A percentile compares a stretch with the other conserved stretches of the same genome.
These are phyloP conservation scores for Caenorhabditis zanzibari DNA, from an alignment of 2,888 invertebrate species.

Conservation along the genomic window DNA sequence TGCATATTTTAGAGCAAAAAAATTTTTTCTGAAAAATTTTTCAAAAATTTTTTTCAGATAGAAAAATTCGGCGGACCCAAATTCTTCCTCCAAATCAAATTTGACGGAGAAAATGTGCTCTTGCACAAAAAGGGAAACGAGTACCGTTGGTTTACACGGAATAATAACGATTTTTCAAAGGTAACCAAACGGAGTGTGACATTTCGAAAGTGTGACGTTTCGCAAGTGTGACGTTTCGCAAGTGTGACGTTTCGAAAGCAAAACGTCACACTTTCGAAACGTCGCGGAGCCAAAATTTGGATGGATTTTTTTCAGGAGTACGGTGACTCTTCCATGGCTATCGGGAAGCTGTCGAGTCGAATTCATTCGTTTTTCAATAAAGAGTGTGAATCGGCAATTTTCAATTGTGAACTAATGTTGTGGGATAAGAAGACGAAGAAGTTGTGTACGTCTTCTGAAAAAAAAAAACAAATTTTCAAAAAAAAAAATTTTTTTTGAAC, in stretches of 20 bases:
- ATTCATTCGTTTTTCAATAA: conserved; percentile 77
- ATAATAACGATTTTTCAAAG: conserved; percentile 73
- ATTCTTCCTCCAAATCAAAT: conserved; percentile 81
- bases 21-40: too few species aligned
- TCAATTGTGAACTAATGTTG: conserved; percentile 81
- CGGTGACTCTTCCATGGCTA: conserved; percentile 65
- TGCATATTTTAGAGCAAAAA: too few species aligned
- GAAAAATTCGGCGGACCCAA: conserved; percentile 61
- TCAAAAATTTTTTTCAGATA: too few species aligned
- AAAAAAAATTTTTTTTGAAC: too few species aligned
- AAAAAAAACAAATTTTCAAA: too few species aligned
- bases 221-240: too few species aligned
- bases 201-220: too few species aligned
- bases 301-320: conserved; percentile 68
- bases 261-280: too few species aligned
- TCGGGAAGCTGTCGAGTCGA: conserved; percentile 70
- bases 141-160: conserved; percentile 79
- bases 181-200: too few species aligned
- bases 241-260: too few species aligned
- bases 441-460: conserved; percentile 67
- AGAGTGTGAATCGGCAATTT: conserved; percentile 70
- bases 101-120: conserved; percentile 82
- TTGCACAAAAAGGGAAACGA: conserved; percentile 74
- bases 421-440: conserved; percentile 70
- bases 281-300: too few species aligned